These are phyloP conservation scores for Drosophila phalerata DNA, from an alignment of 2,888 invertebrate genomes.

Conservation along the genomic window DNA sequence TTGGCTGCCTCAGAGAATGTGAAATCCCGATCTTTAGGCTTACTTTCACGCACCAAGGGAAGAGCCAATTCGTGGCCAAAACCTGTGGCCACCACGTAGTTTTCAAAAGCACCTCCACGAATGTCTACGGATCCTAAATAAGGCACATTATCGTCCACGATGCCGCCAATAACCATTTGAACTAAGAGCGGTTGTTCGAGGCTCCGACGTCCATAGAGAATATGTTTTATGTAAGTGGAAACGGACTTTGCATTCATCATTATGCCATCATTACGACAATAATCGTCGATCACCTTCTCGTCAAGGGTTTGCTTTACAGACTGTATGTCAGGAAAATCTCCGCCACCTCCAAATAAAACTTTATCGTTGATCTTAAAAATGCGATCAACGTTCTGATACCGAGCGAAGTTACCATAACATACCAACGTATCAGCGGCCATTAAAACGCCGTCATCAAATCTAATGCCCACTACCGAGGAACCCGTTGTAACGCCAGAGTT, in stretches of 20 bases:
- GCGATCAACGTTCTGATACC: slow-evolving; percentile 93
- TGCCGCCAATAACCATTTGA: slow-evolving; percentile 95
- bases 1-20: slow-evolving; percentile 87
- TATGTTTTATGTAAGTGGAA: slow-evolving; percentile 96
- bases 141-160: slow-evolving; percentile 89
- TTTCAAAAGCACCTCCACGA: slow-evolving; percentile 95
- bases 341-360: slow-evolving; percentile 95
- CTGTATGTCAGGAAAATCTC: slow-evolving; percentile 99
- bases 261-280: slow-evolving; percentile 94
- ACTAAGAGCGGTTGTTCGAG: slow-evolving; percentile 98
- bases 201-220: slow-evolving; percentile 95
- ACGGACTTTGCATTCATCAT: slow-evolving; percentile 94
- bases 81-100: slow-evolving; percentile 94
- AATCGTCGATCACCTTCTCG: slow-evolving; percentile 91
- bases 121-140: slow-evolving; percentile 97
- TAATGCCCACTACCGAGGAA: slow-evolving; percentile 95
- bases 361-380: slow-evolving; percentile 95
- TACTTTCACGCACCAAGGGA: slow-evolving; percentile 91
- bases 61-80: slow-evolving; percentile 96
- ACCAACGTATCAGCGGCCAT: slow-evolving; percentile 96
- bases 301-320: slow-evolving; percentile 86
- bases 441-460: slow-evolving; percentile 94
- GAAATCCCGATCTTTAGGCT: slow-evolving; percentile 85
- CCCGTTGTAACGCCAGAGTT: slow-evolving; percentile 90
- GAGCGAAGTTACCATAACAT: slow-evolving; percentile 96